Evolutionary conservation across 2,797 vertebrate genomes (phyloP).

Genomic region (Centroberyx gerrardi): DNA sequence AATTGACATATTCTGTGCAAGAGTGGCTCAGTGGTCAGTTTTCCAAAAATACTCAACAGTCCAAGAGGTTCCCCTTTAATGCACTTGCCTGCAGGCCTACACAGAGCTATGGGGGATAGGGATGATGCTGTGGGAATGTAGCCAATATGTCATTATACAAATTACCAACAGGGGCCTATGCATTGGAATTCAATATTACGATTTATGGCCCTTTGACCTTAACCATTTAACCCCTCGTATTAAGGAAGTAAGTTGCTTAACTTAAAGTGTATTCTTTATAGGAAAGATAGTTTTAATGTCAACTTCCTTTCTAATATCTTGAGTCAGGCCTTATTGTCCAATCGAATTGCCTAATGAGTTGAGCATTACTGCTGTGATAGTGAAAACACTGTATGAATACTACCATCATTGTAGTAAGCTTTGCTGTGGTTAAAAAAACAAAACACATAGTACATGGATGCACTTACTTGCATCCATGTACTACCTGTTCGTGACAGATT

Average conservation of each 20-base stretch:
- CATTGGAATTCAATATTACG: slow-evolving; percentile 36
- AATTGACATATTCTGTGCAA: slow-evolving; percentile 36
- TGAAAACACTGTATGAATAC: no score
- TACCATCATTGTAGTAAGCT: no score
- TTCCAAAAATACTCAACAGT: background rate
- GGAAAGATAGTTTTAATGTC: background rate
- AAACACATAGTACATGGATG: no score
- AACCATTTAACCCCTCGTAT: background rate
- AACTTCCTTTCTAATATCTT: background rate
- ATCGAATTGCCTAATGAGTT: no score
- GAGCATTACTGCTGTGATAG: no score
- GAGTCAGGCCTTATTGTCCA: no score
- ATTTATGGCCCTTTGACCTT: slow-evolving; percentile 28
- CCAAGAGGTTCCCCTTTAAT: background rate
- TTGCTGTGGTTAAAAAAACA: no score
- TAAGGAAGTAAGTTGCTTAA: background rate
- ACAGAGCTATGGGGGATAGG: slow-evolving; percentile 36
- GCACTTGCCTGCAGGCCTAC: slow-evolving; percentile 19
- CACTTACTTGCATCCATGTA: no score
- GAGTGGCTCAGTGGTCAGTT: slow-evolving; percentile 42
- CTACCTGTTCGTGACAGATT: no score
- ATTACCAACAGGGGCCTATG: slow-evolving; percentile 55
- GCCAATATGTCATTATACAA: slow-evolving; percentile 72
- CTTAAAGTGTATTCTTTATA: background rate
- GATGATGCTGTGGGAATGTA: slow-evolving; percentile 50